Evolutionary conservation across 2,113 vertebrate genomes (phyloP).

Genomic region (Cnemophilus loriae): DNA sequence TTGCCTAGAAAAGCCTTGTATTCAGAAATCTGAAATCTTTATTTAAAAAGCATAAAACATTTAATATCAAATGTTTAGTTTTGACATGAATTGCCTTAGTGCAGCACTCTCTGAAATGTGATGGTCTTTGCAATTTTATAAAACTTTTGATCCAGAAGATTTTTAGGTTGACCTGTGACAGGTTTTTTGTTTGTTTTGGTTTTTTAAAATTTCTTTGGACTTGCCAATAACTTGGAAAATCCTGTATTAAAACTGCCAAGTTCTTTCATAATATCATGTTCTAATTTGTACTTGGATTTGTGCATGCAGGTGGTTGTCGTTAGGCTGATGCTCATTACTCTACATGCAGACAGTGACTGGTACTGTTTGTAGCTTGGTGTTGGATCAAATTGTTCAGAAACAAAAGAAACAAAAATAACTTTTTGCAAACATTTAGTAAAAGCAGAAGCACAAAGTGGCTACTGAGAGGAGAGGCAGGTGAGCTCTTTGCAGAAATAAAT

Average conservation of each 20-base stretch:
- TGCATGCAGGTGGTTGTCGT: background rate
- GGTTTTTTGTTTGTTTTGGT: background rate
- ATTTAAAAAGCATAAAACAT: background rate
- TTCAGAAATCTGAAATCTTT: background rate
- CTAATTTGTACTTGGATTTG: background rate
- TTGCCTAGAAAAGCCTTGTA: background rate
- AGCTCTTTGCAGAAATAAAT: background rate
- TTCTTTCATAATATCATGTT: background rate
- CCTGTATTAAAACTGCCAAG: background rate
- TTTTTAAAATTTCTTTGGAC: background rate
- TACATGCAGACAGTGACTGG: background rate
- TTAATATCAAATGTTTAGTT: background rate
- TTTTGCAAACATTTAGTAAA: background rate
- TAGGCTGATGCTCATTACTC: background rate
- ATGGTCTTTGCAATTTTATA: background rate
- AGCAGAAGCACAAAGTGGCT: background rate
- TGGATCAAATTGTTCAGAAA: background rate
- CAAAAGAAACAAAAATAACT: background rate
- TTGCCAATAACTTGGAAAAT: background rate
- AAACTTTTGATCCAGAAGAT: background rate
- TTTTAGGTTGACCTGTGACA: background rate
- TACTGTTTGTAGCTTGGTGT: background rate
- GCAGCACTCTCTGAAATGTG: background rate
- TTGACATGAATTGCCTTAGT: background rate
- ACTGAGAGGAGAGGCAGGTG: background rate